These are phyloP conservation scores for Phylloscopus whistleri DNA, from an alignment of 2,113 vertebrate species.

Conservation along the genomic window DNA sequence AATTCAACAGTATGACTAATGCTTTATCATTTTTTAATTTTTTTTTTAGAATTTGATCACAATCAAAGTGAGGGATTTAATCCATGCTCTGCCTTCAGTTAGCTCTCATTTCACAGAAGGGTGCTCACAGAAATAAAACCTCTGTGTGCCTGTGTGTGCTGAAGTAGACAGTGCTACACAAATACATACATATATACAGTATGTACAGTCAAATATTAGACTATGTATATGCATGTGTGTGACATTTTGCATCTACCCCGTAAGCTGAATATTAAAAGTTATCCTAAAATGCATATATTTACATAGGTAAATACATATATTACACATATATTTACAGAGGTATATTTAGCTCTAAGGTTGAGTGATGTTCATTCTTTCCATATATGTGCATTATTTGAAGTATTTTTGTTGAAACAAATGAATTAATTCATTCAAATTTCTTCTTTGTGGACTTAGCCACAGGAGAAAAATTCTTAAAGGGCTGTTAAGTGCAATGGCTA, in stretches of 20 bases:
- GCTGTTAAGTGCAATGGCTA: neutral
- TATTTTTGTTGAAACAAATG: neutral
- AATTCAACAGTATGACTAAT: neutral
- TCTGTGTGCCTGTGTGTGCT: neutral
- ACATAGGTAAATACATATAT: neutral
- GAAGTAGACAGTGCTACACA: neutral
- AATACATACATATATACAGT: neutral
- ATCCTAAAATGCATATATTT: neutral
- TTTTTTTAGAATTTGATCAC: neutral
- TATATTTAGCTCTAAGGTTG: neutral
- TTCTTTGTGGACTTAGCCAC: neutral
- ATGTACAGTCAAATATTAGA: neutral
- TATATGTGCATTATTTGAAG: neutral
- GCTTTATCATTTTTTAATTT: neutral
- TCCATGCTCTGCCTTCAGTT: neutral
- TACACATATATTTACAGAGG: neutral
- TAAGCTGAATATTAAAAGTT: neutral
- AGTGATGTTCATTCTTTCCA: neutral
- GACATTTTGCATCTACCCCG: neutral
- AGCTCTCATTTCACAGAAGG: neutral
- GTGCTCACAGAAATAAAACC: neutral
- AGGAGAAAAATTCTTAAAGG: neutral
- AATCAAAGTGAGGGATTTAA: neutral
- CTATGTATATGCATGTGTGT: neutral
- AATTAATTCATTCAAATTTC: neutral